phyloP scores from a whole-genome alignment of 2,113 vertebrate genomes.

The Todiramphus chloris region DNA sequence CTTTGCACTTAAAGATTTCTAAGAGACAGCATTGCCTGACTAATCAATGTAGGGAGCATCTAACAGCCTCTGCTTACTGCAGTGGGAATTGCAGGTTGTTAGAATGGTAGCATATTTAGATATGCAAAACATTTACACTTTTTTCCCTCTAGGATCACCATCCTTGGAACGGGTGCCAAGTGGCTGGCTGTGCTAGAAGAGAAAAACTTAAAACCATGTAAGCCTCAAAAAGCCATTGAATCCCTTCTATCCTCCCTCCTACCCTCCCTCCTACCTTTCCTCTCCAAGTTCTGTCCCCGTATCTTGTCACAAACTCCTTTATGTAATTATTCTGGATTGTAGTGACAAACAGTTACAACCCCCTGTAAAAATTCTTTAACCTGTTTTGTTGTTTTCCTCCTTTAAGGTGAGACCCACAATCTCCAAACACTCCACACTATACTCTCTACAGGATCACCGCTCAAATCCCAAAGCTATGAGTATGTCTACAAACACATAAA shows the following conservation, averaged over 20 bases:
- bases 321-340: not conserved
- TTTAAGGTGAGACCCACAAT: slow-evolving; percentile 87
- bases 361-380: not conserved
- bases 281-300: not conserved
- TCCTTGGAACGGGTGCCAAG: slow-evolving; percentile 94
- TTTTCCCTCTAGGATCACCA: slow-evolving; percentile 83
- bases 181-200: slow-evolving; percentile 94
- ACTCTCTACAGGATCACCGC: slow-evolving; percentile 92
- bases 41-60: not conserved
- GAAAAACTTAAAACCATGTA: slow-evolving; percentile 89
- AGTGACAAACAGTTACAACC: not conserved
- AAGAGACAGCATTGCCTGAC: not conserved
- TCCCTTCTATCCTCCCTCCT: not conserved
- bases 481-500: slow-evolving; percentile 93
- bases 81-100: not conserved
- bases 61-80: not conserved
- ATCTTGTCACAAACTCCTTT: not conserved
- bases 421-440: slow-evolving; percentile 93
- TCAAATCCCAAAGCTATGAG: slow-evolving; percentile 93
- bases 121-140: not conserved
- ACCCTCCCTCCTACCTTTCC: not conserved
- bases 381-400: not conserved
- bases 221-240: slow-evolving; percentile 31
- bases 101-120: not conserved
- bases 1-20: not conserved